Evolutionary conservation across 2,797 vertebrate genomes (phyloP), one percentile per base, ranked within the genome.

Genomic region (Chelon labrosus): DNA sequence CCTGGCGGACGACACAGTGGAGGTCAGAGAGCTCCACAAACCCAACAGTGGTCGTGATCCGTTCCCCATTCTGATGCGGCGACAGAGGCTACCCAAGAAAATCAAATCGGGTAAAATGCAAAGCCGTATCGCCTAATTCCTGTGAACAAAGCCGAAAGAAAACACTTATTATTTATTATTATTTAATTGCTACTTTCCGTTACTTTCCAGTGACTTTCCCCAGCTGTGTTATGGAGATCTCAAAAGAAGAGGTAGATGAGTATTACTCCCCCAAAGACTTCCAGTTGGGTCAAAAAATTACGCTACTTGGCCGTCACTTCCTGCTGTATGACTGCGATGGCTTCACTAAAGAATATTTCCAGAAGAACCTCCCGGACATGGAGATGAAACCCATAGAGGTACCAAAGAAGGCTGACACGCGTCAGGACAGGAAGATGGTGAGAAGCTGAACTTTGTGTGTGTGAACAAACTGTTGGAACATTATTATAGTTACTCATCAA

Each of bases 181-280:
- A 3, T 51, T 13, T 27, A 9, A 19, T 9, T 54, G 17, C 20
- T 44, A 27, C 38, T 4, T 42, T 14, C 51, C 49, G 1, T 46
- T 64, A 53, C 41, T 25, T 20, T 50, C 1, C 87, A 98, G 98
- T 94, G 49, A 77, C 80, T 17, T 98, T 98, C 68, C 96, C 97
- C n/a, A 94, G 89, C 47, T 96, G 96, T 72, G 95, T 98, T 75
- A 87, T 99, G 85, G 97, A 99, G 85, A 82, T 97, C 61, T 95
- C 96, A 2, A 79, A 92, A 11, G 80, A 95, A 1, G 97, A 99
- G 20, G 97, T 99, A 19, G 86, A 94, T 0, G 95, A 99, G 85
- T 99, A 95, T 91, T 96, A 90, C 71, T 95, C 95, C 10, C 96
- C 96, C 42, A 95, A 88, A 87, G 98, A 99, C 91, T 98, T 99